Evolutionary conservation across 2,797 vertebrate genomes (phyloP).

Genomic region (Phaenicophaeus curvirostris): DNA sequence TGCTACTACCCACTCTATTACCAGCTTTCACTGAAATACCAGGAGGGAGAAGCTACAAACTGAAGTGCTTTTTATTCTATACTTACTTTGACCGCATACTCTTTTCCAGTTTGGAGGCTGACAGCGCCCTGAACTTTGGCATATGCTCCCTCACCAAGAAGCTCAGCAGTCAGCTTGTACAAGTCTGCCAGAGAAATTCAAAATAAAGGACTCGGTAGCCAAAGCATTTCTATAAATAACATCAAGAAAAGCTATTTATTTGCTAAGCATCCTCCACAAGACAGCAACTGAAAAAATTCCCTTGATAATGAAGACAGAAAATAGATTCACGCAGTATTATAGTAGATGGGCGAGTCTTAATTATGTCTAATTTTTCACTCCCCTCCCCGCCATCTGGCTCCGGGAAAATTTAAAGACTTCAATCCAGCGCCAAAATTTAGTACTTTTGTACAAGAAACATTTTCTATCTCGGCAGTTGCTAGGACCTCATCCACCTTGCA

Average conservation of each 20-base stretch:
- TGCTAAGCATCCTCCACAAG: neutral
- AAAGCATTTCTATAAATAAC: neutral
- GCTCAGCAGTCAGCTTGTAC: conserved; percentile 92
- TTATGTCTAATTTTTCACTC: neutral
- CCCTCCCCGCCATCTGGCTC: neutral
- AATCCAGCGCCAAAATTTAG: neutral
- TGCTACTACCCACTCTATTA: neutral
- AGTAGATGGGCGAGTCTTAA: neutral
- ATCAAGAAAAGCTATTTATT: neutral
- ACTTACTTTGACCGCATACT: conserved; percentile 93
- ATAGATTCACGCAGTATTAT: neutral
- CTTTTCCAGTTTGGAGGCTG: conserved; percentile 90
- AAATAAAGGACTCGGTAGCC: conserved; percentile 20
- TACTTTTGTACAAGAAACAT: neutral
- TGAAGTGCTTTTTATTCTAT: neutral
- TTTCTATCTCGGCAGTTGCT: neutral
- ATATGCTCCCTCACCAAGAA: conserved; percentile 93
- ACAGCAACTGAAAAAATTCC: neutral
- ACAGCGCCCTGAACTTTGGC: conserved; percentile 96
- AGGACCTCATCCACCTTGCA: neutral
- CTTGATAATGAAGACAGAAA: neutral
- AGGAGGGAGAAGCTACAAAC: neutral
- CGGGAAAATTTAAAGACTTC: neutral
- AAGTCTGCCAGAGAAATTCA: conserved; percentile 80
- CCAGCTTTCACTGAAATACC: neutral